Evolutionary conservation across 2,888 invertebrate genomes (phyloP).

Genomic region (Dolichomitus sp.): DNA sequence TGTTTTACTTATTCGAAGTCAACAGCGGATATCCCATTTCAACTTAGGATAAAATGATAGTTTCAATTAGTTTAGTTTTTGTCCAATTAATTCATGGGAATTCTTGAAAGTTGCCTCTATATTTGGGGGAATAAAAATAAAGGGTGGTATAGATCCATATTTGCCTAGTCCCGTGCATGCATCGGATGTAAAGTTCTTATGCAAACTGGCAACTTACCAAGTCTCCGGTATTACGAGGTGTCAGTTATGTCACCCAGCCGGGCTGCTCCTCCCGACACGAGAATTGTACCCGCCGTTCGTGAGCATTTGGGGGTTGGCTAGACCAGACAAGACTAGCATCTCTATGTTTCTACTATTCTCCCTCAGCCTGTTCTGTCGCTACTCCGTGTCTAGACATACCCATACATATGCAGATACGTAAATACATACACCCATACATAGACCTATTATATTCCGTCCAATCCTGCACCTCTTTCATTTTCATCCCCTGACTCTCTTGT

Average conservation of each 20-base stretch:
- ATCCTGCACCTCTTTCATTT: constrained; percentile 16
- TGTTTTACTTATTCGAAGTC: too few species aligned
- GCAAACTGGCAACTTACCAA: constrained; percentile 83
- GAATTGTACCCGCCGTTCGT: constrained; percentile 70
- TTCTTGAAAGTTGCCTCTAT: constrained; percentile 8
- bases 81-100: constrained; percentile 14
- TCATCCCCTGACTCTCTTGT: constrained; percentile 19
- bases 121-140: background rate
- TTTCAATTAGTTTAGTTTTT: constrained; percentile 9
- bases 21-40: too few species aligned
- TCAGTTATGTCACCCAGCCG: constrained; percentile 79
- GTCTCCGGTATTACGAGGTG: constrained; percentile 82
- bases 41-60: too few species aligned
- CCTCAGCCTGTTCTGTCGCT: constrained; percentile 45
- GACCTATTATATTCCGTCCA: background rate
- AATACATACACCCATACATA: background rate
- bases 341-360: background rate
- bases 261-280: constrained; percentile 45
- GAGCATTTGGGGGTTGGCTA: constrained; percentile 56
- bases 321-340: constrained; percentile 30
- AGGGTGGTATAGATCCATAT: background rate
- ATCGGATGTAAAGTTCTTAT: constrained; percentile 83
- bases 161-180: constrained; percentile 69
- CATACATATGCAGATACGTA: constrained; percentile 12
- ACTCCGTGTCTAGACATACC: constrained; percentile 25